These are phyloP conservation scores for Asarcornis scutulata DNA, from an alignment of 2,113 vertebrate genomes.

Conservation along the genomic window DNA sequence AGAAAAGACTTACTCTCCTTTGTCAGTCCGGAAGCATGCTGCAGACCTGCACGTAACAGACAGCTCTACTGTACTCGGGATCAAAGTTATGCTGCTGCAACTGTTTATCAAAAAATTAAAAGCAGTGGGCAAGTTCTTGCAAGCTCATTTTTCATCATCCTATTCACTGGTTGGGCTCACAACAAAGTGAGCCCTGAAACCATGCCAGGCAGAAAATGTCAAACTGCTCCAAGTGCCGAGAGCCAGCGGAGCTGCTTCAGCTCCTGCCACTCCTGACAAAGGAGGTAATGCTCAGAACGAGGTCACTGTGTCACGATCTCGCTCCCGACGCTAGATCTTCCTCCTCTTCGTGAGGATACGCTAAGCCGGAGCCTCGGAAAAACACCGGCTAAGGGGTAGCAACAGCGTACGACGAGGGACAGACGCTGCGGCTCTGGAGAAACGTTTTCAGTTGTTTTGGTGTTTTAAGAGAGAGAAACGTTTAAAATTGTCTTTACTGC, in stretches of 20 bases:
- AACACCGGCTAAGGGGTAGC: not conserved
- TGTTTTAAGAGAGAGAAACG: not conserved
- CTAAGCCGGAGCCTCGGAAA: not conserved
- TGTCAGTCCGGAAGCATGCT: conserved; percentile 11
- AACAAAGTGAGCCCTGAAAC: conserved; percentile 51
- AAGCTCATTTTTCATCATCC: conserved; percentile 44
- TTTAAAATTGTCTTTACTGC: not conserved
- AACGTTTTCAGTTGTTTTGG: not conserved
- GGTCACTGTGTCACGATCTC: conserved; percentile 78
- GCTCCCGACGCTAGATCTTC: not conserved
- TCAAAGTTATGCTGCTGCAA: conserved; percentile 62
- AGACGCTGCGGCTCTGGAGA: not conserved
- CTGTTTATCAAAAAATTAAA: conserved; percentile 60
- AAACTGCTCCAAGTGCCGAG: conserved; percentile 32
- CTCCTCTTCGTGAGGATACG: not conserved
- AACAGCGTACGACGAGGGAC: not conserved
- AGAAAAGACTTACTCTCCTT: conserved; percentile 10
- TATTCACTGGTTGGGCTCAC: conserved; percentile 11
- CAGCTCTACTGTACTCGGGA: not conserved
- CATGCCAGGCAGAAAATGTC: conserved; percentile 44
- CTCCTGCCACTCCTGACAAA: conserved; percentile 39
- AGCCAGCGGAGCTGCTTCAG: conserved; percentile 47
- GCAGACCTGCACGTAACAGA: conserved; percentile 17
- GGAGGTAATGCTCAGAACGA: conserved; percentile 63
- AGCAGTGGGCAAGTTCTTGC: conserved; percentile 59